Conservation (phyloP, 2,113 vertebrate species). For the Tringa solitaria region DNA sequence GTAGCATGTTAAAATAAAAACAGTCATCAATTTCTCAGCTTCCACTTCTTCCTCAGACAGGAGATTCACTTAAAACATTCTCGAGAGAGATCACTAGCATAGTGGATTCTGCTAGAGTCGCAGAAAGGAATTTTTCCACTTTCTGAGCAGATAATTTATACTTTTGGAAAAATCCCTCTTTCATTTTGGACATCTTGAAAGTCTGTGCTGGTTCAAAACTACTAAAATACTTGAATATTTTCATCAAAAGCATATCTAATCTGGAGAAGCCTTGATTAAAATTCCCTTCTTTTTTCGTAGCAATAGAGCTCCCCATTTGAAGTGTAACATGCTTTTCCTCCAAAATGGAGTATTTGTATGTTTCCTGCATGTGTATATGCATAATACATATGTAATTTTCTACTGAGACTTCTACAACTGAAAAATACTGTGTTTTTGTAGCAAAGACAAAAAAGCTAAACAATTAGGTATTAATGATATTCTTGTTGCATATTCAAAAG, state of each 20-base stretch:
- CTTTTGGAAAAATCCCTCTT: slow-evolving; percentile 14
- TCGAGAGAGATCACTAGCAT: neutral
- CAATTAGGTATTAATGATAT: slow-evolving; percentile 77
- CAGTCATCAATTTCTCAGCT: neutral
- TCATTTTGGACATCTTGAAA: neutral
- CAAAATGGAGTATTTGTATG: slow-evolving; percentile 54
- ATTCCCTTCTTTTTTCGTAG: slow-evolving; percentile 40
- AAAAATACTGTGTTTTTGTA: slow-evolving; percentile 64
- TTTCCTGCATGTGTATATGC: slow-evolving; percentile 59
- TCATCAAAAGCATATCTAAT: slow-evolving; percentile 36
- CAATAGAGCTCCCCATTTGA: slow-evolving; percentile 42
- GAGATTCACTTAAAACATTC: neutral
- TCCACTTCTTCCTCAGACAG: neutral
- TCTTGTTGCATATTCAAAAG: slow-evolving; percentile 78
- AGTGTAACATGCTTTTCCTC: slow-evolving; percentile 36
- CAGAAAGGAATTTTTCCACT: slow-evolving; percentile 3
- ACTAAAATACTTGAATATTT: slow-evolving; percentile 31
- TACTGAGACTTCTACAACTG: slow-evolving; percentile 57
- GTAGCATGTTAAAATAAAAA: neutral
- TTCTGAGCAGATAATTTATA: neutral
- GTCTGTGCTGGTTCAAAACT: slow-evolving; percentile 28
- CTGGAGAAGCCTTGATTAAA: slow-evolving; percentile 48
- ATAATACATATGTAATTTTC: slow-evolving; percentile 58
- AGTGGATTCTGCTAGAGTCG: neutral
- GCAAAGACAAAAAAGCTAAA: slow-evolving; percentile 70